Evolutionary conservation across 2,888 invertebrate genomes (phyloP), one percentile per base, ranked within the genome.

Genomic region (Drosophila maculinotata): DNA sequence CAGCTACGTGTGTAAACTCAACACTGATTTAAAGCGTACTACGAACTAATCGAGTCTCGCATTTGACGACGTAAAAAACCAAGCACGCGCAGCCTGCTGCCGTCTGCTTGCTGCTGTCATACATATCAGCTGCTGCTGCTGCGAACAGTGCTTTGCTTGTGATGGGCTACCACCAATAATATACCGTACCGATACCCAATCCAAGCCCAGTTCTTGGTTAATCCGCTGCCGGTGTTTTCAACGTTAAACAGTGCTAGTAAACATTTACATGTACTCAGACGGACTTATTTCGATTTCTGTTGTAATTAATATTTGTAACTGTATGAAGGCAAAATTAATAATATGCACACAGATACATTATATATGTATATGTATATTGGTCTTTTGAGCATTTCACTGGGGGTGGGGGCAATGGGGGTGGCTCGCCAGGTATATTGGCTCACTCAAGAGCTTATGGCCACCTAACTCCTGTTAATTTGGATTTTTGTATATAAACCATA

Each of bases 41-140:
- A 3, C 10, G 15, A 25, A 6, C 9, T n/a, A 1, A 30, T 7
- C 17, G 15, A 35, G 8, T 31, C 14, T 35, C 41, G 38, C 23
- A 33, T 33, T 62, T 62, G 53, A 60, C 59, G 62, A 67, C 62
- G 66, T 65, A 73, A 64, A 64, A 80, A 71, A 44, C 26, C 51
- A 60, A 84, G 82, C 82, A 81, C 81, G 82, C 82, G 77, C 79
- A 81, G 66, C 59, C 69, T 64, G 52, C 28, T 49, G 52, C 44
- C 58, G 70, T 72, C 65, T 42, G 42, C 54, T 64, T 42, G 42
- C 54, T 64, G 30, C 49, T 57, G 38, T 54, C 62, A 56, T 69
- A 84, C 62, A 56, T 69, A 84, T 84, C 79, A 84, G 79, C 79
- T 80, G 79, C 84, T 77, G 78, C 79, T 79, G 57, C 42, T 57